Base-by-base conservation (phyloP, 1,140 invertebrate species). In the Anastrepha ludens region DNA sequence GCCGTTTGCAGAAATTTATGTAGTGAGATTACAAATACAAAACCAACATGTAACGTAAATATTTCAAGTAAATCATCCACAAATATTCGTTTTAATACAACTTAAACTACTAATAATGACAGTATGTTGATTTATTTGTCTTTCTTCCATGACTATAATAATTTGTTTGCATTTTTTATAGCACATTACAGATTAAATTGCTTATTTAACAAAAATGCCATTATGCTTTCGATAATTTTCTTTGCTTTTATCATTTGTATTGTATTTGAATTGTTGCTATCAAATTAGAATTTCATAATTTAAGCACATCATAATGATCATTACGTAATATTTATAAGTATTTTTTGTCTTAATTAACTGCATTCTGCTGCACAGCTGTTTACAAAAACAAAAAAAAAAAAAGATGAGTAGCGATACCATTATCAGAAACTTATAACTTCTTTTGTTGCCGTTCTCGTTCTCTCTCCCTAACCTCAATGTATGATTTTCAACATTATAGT, bases 31-130 rank as follows among this genome's bases (percentile, higher is more conserved):
- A 41, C 67, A 74, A 41, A 15, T 44, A 74, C 67, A 70, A 39
- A 74, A 17, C 17, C 17, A 55, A 55, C 11, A 74, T 1, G 3
- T 44, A 74, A 74, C 17, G 41, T 74, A 74, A 74, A 47, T 74
- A 5, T 74, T 44, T 44, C 67, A 74, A 74, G 39, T 44, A 74
- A 47, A 17, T 47, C 44, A 47, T 44, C 67, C 67, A 74, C 65
- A 70, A 41, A 70, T 70, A 70, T 74, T 17, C 41, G 17, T 39
- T 74, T 74, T 44, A 29, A 74, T 74, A 74, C 67, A 39, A 74
- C 67, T 74, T 74, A 44, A 17, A 17, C 15, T 44, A 74, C 39
- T 74, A 74, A 17, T 74, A 74, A 74, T 74, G 67, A 2, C 67
- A 74, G 39, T 44, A 44, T 41, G 41, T 74, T 74, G 44, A 74